phyloP scores from a whole-genome alignment of 1,140 invertebrate genomes.

The Drosophila micromelanica region DNA sequence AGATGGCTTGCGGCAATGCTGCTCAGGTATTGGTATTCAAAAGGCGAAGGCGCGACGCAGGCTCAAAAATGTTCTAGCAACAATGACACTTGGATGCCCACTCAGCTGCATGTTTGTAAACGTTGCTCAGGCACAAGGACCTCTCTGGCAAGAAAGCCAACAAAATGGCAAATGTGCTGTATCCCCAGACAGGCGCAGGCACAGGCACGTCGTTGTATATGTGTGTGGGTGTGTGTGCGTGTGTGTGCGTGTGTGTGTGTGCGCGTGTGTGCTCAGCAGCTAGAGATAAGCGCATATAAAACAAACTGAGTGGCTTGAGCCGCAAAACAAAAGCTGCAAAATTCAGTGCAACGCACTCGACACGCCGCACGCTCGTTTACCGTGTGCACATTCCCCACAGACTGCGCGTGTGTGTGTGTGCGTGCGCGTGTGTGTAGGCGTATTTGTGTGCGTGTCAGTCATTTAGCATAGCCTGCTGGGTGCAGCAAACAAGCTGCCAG shows the following conservation, averaged over 20 bases:
- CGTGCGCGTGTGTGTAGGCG: conserved; percentile 15
- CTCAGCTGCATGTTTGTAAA: conserved; percentile 81
- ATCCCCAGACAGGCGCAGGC: conserved; percentile 1
- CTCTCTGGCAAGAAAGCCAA: conserved; percentile 67
- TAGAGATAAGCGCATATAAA: conserved; percentile 80
- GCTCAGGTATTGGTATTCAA: conserved; percentile 28
- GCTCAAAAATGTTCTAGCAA: conserved; percentile 67
- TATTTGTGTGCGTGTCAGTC: conserved; percentile 41
- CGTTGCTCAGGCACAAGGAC: conserved; percentile 79
- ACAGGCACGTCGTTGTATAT: not conserved
- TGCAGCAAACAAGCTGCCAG: conserved; percentile 44
- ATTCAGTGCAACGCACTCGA: conserved; percentile 82
- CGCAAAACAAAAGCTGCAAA: conserved; percentile 78
- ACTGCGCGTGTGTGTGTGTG: conserved; percentile 9
- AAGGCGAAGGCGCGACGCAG: conserved; percentile 33
- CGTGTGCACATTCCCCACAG: conserved; percentile 2
- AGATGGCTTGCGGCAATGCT: not conserved
- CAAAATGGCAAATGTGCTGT: conserved; percentile 42
- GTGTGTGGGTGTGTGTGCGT: conserved; percentile 10
- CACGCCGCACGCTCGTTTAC: conserved; percentile 41
- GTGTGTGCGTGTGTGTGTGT: not conserved
- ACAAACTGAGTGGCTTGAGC: conserved; percentile 65
- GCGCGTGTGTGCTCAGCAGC: conserved; percentile 22
- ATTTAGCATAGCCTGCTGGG: conserved; percentile 67
- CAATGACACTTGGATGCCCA: conserved; percentile 74